A percentile compares a stretch with the other conserved stretches of the same genome.
Conservation (phyloP, 2,797 vertebrate genomes). For the Coccyzus lansbergi region DNA sequence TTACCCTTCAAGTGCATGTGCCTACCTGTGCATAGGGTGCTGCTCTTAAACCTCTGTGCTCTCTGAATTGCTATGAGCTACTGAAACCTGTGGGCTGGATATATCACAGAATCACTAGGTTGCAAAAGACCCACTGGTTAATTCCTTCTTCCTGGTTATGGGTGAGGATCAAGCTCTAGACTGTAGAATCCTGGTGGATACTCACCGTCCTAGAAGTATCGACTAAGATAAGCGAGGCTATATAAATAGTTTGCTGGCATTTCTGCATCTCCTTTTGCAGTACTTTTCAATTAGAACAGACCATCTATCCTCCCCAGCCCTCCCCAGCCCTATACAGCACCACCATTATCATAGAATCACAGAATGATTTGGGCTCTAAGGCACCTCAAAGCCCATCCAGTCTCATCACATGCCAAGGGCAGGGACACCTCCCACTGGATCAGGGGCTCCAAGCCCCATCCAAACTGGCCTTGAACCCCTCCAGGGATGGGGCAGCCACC, state of each 20-base stretch:
- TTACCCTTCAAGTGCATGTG: fast-evolving
- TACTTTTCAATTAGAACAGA: neutral
- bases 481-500: too few relatives aligned
- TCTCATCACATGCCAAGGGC: too few relatives aligned
- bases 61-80: neutral
- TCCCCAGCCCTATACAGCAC: neutral
- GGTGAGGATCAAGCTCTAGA: neutral
- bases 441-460: too few relatives aligned
- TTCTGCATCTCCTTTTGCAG: neutral
- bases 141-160: neutral
- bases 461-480: too few relatives aligned
- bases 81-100: neutral
- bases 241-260: neutral
- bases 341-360: too few relatives aligned
- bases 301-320: neutral
- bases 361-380: too few relatives aligned
- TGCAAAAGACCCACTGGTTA: too few relatives aligned
- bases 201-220: neutral
- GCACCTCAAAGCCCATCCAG: too few relatives aligned
- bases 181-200: neutral
- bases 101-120: too few relatives aligned
- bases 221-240: neutral
- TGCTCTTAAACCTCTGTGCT: neutral
- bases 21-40: neutral
- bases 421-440: too few relatives aligned